Evolutionary conservation across 2,113 vertebrate species (phyloP), one percentile per base, ranked within the genome.

Genomic region (Gymnocephalus cernua): DNA sequence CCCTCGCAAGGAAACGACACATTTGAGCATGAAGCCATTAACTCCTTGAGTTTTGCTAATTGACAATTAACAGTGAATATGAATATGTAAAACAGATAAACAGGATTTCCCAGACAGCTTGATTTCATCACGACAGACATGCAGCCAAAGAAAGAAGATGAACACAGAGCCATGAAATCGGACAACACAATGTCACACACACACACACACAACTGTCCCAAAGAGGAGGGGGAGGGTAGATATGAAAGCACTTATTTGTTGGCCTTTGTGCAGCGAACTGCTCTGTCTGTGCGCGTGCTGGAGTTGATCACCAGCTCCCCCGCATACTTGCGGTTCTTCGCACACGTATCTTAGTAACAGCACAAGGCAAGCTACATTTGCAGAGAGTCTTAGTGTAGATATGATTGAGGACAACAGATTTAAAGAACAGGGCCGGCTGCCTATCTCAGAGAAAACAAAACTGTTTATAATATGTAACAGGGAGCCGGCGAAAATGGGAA

Each of bases 181-280:
- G 56, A 74, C 78, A 89, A 79, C 74, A 82, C n/a, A 57, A 84
- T 77, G 64, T 32, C 35, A 35, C 35, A 35, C 38, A 38, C 38
- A 38, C 38, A 38, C 38, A 38, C 38, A 38, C 38, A 38, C 38
- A 10, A 92, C 88, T 85, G 83, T 91, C 89, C 92, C 69, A 79
- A 77, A 90, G 73, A 85, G 76, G 77, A 83, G 83, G 86, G 88
- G 87, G 87, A 86, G 80, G 74, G 82, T 38, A 88, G 91, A 93
- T 89, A 94, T 92, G 92, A 94, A 94, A 92, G 93, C 89, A 16
- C 88, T 93, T 90, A 91, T 93, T 93, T 93, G 92, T 94, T 88
- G 84, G 81, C 84, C 83, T 90, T 92, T 93, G 89, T 91, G 88
- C 70, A 66, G 73, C 13, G 66, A 86, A 66, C 81, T 76, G 82